Percentiles rank a stretch among this genome's conserved stretches.
These are phyloP conservation scores for Rhagoletis zephyria DNA, from an alignment of 1,140 invertebrate genomes.

Conservation along the genomic window DNA sequence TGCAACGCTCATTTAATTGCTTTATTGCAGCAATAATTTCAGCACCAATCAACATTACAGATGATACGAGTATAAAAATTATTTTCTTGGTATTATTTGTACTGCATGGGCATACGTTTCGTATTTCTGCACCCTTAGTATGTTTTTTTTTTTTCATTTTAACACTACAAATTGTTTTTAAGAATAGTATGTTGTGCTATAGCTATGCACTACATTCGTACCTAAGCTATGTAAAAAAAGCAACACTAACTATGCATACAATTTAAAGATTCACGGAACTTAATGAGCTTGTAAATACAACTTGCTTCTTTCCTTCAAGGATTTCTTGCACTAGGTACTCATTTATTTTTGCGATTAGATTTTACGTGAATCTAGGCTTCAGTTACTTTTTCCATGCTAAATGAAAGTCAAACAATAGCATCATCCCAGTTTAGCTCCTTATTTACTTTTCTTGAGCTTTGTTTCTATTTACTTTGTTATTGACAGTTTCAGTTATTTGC, in stretches of 20 bases:
- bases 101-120: background rate
- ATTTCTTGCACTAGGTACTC: background rate
- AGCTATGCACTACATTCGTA: too few relatives aligned
- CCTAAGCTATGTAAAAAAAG: too few relatives aligned
- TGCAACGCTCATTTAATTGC: constrained; percentile 25
- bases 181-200: background rate
- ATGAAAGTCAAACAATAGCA: background rate
- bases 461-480: constrained; percentile 24
- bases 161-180: background rate
- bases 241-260: background rate
- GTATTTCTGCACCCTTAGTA: background rate
- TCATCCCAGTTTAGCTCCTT: background rate
- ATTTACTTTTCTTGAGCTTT: background rate
- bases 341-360: background rate
- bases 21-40: constrained; percentile 49
- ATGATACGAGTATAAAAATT: background rate
- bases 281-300: background rate
- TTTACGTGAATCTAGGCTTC: background rate
- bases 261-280: background rate
- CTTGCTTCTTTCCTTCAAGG: background rate
- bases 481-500: background rate
- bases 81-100: background rate
- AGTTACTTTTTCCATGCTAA: background rate
- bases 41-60: constrained; percentile 28
- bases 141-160: constrained; percentile 3